Base-by-base conservation (phyloP, 2,797 vertebrate genomes). In the Bovichtus variegatus region DNA sequence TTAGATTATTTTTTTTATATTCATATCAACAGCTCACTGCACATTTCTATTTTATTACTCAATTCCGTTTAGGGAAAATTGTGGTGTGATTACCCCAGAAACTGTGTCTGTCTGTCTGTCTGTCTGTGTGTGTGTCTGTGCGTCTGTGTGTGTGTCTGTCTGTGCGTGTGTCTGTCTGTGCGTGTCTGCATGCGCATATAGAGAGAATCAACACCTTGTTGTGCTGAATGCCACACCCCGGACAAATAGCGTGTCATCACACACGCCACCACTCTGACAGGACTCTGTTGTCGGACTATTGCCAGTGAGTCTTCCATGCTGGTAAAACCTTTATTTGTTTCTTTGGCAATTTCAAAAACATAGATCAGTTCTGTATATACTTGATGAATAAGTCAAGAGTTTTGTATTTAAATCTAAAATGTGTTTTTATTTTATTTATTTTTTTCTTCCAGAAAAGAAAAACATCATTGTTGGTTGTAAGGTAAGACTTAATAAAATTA, bases 401-500 rank as follows among this genome's bases (percentile, higher is more conserved):
- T 71, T 13, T 58, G 34, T 19, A 31, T 41, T 55, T 47, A 8
- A 46, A 66, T 21, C 1, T 64, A 2, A 16, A 36, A 47, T 27
- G 0, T 5, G 15, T 25, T 36, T 0, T 41, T n/a, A n/a, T n/a
- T n/a, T n/a, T n/a, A n/a, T n/a, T n/a, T n/a, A n/a, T n/a, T n/a
- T n/a, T 41, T 27, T 40, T 46, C 23, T 10, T 27, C 21, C 40
- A 77, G 78, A 81, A 66, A 64, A 36, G 12, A 57, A 43, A 57
- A 74, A 46, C 15, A 29, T 55, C 43, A 55, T 41, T 53, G 38
- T 79, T 82, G 55, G 47, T 50, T 75, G 53, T 74, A 75, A 89
- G 84, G 86, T 89, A 87, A 78, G 77, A 58, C 5, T 60, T 21
- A 0, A 29, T 31, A n/a, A n/a, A n/a, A n/a, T n/a, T n/a, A n/a